Conservation (phyloP, 2,797 vertebrate genomes). For the Bryconaethiops microstoma region DNA sequence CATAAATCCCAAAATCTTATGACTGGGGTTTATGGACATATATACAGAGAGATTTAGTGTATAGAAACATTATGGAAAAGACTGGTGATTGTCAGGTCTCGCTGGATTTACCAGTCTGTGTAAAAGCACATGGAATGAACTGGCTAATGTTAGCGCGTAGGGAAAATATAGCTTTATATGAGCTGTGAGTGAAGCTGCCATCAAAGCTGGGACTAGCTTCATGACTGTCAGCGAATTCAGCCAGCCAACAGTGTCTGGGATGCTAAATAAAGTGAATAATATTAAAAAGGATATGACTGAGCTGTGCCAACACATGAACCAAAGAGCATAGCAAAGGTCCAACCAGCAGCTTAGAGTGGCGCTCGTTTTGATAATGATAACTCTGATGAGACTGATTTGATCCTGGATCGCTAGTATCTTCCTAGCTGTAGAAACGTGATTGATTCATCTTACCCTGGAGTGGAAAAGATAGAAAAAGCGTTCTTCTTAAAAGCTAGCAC, state of each 20-base stretch:
- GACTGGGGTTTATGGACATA: slow-evolving; percentile 18
- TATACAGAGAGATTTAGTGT: slow-evolving; percentile 1
- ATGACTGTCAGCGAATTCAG: not conserved
- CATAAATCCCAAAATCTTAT: slow-evolving; percentile 34
- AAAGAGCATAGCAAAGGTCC: not conserved
- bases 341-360: not conserved
- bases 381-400: not conserved
- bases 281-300: no score
- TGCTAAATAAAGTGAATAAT: no score
- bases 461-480: not conserved
- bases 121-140: not conserved
- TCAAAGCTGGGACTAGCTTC: not conserved
- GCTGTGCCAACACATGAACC: not conserved
- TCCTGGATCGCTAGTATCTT: not conserved
- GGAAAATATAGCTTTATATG: not conserved
- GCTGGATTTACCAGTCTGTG: not conserved
- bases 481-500: slow-evolving; percentile 1
- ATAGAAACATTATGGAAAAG: not conserved
- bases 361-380: not conserved
- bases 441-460: not conserved
- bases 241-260: no score
- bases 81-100: not conserved
- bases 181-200: not conserved
- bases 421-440: not conserved
- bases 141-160: not conserved